Conservation (phyloP, 1,140 invertebrate species). For the Plectrocnemia conspersa region DNA sequence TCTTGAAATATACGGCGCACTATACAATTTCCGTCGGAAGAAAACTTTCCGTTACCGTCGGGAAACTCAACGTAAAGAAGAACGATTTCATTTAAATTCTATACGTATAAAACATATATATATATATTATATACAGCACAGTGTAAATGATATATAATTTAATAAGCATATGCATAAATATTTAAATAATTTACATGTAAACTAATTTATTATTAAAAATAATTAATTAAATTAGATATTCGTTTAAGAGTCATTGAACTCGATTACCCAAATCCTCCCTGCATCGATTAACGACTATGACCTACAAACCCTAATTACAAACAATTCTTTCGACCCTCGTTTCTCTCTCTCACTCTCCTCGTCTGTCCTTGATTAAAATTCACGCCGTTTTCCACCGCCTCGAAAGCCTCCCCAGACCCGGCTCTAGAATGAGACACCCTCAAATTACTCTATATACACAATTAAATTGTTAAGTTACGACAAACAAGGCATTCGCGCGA, state of each 20-base stretch:
- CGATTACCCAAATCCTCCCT: slow-evolving; percentile 30
- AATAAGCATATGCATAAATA: too few species aligned
- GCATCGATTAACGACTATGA: slow-evolving; percentile 32
- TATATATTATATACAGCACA: too few species aligned
- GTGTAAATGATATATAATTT: too few species aligned
- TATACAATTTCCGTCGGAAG: too few species aligned
- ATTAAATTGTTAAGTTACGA: slow-evolving; percentile 37
- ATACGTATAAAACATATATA: too few species aligned
- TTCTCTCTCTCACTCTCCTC: slow-evolving; percentile 23
- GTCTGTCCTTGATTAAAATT: slow-evolving; percentile 35
- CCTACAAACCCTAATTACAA: slow-evolving; percentile 36
- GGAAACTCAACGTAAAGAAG: too few species aligned
- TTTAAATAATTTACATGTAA: too few species aligned
- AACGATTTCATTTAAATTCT: too few species aligned
- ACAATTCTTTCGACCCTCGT: background rate
- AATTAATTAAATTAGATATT: too few species aligned
- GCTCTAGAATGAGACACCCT: background rate
- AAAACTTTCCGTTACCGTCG: too few species aligned
- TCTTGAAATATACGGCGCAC: too few species aligned
- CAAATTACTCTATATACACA: slow-evolving; percentile 36
- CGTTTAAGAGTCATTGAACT: background rate
- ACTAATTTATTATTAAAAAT: too few species aligned
- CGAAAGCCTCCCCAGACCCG: background rate
- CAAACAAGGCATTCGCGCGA: slow-evolving; percentile 30
- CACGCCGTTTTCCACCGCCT: slow-evolving; percentile 19